Percentiles rank a stretch among this genome's conserved stretches.
Evolutionary conservation across 35 echinoderm and acorn worm genomes (phyloP).

Genomic region (Ptychodera flava): DNA sequence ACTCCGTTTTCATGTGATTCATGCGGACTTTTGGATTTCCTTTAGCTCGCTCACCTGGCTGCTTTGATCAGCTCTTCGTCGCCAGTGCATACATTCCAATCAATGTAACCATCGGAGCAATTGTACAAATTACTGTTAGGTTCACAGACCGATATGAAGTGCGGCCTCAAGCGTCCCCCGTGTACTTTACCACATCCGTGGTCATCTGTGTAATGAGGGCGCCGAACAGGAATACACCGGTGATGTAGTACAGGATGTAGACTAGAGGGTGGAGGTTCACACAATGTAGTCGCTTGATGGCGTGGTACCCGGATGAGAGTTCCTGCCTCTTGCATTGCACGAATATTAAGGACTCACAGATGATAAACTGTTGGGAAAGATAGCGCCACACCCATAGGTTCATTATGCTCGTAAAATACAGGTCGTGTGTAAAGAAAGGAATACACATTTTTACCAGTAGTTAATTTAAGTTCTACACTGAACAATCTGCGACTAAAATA

Average conservation of each 20-base stretch:
- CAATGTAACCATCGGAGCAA: not conserved
- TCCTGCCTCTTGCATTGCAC: too few relatives aligned
- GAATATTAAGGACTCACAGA: too few relatives aligned
- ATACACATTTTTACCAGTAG: too few relatives aligned
- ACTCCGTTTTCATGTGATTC: too few relatives aligned
- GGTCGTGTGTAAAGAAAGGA: too few relatives aligned
- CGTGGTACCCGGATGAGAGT: too few relatives aligned
- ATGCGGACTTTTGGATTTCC: too few relatives aligned
- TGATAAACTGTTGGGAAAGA: too few relatives aligned
- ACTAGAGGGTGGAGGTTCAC: slow-evolving; percentile 31
- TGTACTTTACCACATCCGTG: slow-evolving; percentile 45
- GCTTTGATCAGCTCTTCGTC: not conserved
- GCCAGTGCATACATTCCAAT: not conserved
- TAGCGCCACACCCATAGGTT: too few relatives aligned
- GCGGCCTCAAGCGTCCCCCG: not conserved
- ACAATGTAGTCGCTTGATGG: not conserved
- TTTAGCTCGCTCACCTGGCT: not conserved
- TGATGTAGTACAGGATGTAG: slow-evolving; percentile 46
- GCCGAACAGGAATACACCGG: slow-evolving; percentile 49
- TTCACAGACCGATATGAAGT: not conserved
- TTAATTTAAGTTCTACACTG: too few relatives aligned
- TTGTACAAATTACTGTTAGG: not conserved
- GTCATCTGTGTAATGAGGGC: slow-evolving; percentile 25
- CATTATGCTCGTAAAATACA: too few relatives aligned
- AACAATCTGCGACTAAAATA: too few relatives aligned